Evolutionary conservation across 2,888 invertebrate species (phyloP).

Genomic region (Eledona agricola): DNA sequence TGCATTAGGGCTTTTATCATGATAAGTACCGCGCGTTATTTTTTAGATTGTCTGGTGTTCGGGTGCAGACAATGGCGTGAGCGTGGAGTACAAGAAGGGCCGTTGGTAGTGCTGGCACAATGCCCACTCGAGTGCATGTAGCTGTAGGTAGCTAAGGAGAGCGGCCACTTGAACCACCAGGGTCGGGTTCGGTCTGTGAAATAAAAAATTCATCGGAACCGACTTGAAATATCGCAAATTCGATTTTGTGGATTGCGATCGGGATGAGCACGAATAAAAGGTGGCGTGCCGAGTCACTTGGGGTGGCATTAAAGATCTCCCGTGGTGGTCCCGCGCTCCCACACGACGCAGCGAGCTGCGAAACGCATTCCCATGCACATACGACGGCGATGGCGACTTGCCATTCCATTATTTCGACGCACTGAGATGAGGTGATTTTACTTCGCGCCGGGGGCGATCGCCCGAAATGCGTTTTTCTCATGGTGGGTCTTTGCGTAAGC

Average conservation of each 20-base stretch:
- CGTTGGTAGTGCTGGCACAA: constrained; percentile 47
- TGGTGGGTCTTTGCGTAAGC: no score
- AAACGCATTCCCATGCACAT: constrained; percentile 50
- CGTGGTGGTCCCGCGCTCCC: constrained; percentile 53
- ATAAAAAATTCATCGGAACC: constrained; percentile 8
- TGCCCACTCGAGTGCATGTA: constrained; percentile 53
- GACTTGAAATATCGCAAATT: constrained; percentile 20
- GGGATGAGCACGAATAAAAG: constrained; percentile 47
- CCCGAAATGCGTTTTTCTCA: constrained; percentile 16
- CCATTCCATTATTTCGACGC: constrained; percentile 22
- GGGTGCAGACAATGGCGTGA: constrained; percentile 48
- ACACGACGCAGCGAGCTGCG: constrained; percentile 54
- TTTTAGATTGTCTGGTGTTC: constrained; percentile 50
- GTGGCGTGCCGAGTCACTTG: constrained; percentile 35
- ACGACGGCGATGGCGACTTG: not conserved
- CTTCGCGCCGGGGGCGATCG: constrained; percentile 22
- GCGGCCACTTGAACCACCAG: constrained; percentile 48
- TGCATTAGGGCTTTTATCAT: constrained; percentile 54
- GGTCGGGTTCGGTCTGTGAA: constrained; percentile 18
- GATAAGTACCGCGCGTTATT: constrained; percentile 50
- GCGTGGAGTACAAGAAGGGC: constrained; percentile 44
- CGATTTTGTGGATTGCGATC: constrained; percentile 7
- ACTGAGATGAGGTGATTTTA: constrained; percentile 20
- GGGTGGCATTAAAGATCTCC: constrained; percentile 39
- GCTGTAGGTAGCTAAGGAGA: constrained; percentile 53